A percentile compares a stretch with the other conserved stretches of the same genome.
Conservation (phyloP, 2,113 vertebrate genomes). For the Dromaius novaehollandiae region DNA sequence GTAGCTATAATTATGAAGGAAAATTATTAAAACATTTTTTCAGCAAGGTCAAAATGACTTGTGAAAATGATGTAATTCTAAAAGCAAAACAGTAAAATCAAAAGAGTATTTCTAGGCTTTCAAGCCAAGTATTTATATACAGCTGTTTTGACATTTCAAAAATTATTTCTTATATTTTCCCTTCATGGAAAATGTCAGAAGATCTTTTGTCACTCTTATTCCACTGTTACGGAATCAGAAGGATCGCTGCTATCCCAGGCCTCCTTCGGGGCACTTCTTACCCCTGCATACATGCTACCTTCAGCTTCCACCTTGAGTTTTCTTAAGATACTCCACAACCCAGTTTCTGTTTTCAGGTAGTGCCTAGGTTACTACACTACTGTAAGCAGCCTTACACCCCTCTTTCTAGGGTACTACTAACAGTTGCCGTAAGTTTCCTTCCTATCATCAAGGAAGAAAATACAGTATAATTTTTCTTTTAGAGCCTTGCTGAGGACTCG, state of each 20-base stretch:
- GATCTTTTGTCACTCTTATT: not conserved
- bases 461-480: not conserved
- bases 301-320: not conserved
- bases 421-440: too few species aligned
- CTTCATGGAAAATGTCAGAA: not conserved
- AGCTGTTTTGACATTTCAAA: not conserved
- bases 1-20: not conserved
- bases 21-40: not conserved
- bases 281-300: not conserved
- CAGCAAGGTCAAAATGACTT: not conserved
- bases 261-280: not conserved
- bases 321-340: not conserved
- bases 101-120: not conserved
- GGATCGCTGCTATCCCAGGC: not conserved
- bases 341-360: not conserved
- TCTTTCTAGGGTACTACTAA: too few species aligned
- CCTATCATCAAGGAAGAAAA: not conserved
- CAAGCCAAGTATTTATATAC: not conserved
- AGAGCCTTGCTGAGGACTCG: not conserved
- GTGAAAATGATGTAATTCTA: not conserved
- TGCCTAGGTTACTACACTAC: not conserved
- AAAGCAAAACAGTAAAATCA: not conserved
- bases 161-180: not conserved
- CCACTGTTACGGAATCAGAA: not conserved
- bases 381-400: too few species aligned